A percentile compares a stretch with the other conserved stretches of the same genome.
Conservation (phyloP, 2,113 vertebrate genomes). For the Thamnophis sirtalis region DNA sequence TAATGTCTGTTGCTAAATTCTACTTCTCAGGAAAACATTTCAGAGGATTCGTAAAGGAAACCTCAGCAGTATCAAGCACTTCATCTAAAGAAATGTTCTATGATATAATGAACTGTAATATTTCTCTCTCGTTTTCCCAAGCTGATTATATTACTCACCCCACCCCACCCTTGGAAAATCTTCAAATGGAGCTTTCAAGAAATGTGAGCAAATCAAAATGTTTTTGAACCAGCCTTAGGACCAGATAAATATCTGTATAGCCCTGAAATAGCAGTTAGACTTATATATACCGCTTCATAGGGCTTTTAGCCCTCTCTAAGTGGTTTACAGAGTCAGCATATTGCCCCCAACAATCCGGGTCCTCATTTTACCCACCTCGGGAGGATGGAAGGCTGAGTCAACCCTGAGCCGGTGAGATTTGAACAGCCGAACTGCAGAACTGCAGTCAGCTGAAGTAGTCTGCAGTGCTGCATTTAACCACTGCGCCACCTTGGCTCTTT, state of each 20-base stretch:
- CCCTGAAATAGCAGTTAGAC: too few relatives aligned
- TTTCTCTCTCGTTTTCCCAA: conserved; percentile 7
- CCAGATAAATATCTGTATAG: conserved; percentile 9
- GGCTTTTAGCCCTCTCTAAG: too few relatives aligned
- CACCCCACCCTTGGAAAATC: not conserved
- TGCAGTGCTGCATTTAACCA: too few relatives aligned
- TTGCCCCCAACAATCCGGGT: too few relatives aligned
- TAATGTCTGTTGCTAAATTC: not conserved
- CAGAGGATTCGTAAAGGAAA: not conserved
- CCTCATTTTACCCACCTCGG: too few relatives aligned
- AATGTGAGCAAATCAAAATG: conserved; percentile 18
- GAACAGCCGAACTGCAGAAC: too few relatives aligned
- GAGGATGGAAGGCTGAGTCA: too few relatives aligned
- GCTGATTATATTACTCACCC: conserved; percentile 2
- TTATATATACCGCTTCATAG: too few relatives aligned
- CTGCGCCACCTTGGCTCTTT: too few relatives aligned
- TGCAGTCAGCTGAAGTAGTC: too few relatives aligned
- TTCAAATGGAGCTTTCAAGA: conserved; percentile 26
- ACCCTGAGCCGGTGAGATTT: too few relatives aligned
- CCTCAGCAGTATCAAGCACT: not conserved
- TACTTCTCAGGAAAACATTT: not conserved
- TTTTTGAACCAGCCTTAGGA: conserved; percentile 28
- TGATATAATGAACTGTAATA: conserved; percentile 22
- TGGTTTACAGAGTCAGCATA: too few relatives aligned
- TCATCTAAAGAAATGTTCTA: conserved; percentile 20